Evolutionary conservation across 1,140 invertebrate species (phyloP).

Genomic region (Polyergus mexicanus): DNA sequence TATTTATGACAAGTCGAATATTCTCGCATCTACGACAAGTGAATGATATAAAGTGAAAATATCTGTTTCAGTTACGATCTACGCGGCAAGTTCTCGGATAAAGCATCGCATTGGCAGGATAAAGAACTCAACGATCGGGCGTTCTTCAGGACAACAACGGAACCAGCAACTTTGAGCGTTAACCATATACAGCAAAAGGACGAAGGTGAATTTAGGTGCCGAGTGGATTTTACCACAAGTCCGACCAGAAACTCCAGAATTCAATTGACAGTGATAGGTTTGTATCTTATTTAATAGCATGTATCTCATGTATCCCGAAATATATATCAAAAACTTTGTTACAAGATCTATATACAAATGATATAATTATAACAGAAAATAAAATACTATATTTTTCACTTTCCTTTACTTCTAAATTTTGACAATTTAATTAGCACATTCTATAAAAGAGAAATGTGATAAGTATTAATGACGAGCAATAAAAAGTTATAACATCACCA

Average conservation of each 20-base stretch:
- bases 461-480: background rate
- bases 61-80: constrained; percentile 88
- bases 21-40: background rate
- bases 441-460: background rate
- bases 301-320: background rate
- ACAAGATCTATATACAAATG: background rate
- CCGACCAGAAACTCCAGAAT: constrained; percentile 93
- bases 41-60: constrained; percentile 6
- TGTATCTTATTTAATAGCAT: constrained; percentile 82
- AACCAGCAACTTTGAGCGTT: constrained; percentile 89
- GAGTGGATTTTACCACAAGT: constrained; percentile 93
- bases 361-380: too few relatives aligned
- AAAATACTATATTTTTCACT: background rate
- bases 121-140: constrained; percentile 87
- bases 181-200: constrained; percentile 89
- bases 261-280: constrained; percentile 93
- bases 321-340: background rate
- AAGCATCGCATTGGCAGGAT: constrained; percentile 88
- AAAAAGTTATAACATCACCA: background rate
- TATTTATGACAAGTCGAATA: background rate
- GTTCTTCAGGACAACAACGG: constrained; percentile 87
- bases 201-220: constrained; percentile 91
- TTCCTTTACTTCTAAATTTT: constrained; percentile 3
- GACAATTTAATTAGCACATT: background rate
- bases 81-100: constrained; percentile 86